Percentiles rank a stretch among this genome's conserved stretches.
Evolutionary conservation across 2,113 vertebrate genomes (phyloP).

Genomic region (Cettia cetti): DNA sequence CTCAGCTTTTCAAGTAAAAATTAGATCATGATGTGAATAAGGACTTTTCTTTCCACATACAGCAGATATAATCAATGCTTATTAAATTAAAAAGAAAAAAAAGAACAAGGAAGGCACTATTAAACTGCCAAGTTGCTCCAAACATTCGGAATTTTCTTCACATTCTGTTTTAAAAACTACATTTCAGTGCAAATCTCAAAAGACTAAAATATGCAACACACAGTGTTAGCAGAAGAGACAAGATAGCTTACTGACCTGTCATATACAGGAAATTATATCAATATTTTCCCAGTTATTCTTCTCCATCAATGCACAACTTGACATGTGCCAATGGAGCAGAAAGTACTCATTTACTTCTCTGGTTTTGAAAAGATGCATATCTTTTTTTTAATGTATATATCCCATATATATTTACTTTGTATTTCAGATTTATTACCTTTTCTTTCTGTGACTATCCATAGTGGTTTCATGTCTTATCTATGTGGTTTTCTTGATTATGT

Average conservation of each 20-base stretch:
- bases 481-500: background rate
- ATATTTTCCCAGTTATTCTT: background rate
- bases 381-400: background rate
- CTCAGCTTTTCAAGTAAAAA: background rate
- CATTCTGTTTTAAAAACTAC: background rate
- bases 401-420: background rate
- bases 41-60: background rate
- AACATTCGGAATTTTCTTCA: background rate
- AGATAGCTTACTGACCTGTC: background rate
- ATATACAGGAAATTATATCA: background rate
- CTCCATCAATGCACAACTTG: background rate
- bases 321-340: background rate
- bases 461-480: background rate
- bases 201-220: background rate
- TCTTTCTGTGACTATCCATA: background rate
- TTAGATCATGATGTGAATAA: background rate
- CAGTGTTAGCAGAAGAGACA: background rate
- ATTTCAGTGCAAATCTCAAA: background rate
- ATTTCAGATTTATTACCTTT: background rate
- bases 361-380: background rate
- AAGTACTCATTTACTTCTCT: background rate
- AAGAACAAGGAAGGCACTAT: accelerated
- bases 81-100: background rate
- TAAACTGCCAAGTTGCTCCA: background rate
- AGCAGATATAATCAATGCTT: background rate